These are phyloP conservation scores for Apamea sordens DNA, from an alignment of 2,888 invertebrate species.

Conservation along the genomic window DNA sequence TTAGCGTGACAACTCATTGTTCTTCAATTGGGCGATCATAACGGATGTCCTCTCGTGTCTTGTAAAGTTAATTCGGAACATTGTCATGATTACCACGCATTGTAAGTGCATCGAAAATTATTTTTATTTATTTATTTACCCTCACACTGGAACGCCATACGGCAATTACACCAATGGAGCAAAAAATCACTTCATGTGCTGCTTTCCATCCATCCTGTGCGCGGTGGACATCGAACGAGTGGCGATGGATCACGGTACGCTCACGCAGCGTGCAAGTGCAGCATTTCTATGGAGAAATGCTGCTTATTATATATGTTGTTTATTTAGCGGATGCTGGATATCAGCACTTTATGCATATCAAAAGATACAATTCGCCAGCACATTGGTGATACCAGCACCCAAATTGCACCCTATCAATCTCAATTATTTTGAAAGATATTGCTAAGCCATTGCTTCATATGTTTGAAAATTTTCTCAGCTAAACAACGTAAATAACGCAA, in stretches of 20 bases:
- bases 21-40: slow-evolving; percentile 35
- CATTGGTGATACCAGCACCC: background rate
- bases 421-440: background rate
- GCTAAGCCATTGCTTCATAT: background rate
- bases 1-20: slow-evolving; percentile 41
- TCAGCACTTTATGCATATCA: background rate
- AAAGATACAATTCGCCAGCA: background rate
- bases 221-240: no score
- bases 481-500: background rate
- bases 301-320: background rate
- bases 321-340: background rate
- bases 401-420: background rate
- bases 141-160: no score
- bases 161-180: no score
- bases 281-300: no score
- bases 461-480: background rate
- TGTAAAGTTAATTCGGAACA: slow-evolving; percentile 2
- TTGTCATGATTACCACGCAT: background rate
- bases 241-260: no score
- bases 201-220: no score
- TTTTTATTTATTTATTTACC: background rate
- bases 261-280: no score
- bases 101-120: background rate
- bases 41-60: slow-evolving; percentile 40
- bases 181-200: no score